Evolutionary conservation across 2,113 vertebrate genomes (phyloP).

Genomic region (Rhizomys pruinosus): DNA sequence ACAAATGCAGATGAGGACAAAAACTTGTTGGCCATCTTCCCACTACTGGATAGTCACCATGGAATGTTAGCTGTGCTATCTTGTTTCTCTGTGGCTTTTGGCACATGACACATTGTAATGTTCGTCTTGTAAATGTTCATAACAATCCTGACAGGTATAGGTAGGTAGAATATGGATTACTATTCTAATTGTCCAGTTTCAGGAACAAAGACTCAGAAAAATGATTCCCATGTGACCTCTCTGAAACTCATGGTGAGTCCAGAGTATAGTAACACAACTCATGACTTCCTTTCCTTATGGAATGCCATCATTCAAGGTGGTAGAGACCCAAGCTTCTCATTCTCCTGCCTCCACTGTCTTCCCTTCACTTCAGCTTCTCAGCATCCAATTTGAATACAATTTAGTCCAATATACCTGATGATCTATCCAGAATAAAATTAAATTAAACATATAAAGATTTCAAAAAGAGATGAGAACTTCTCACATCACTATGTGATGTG

Average conservation of each 20-base stretch:
- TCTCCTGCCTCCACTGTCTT: background rate
- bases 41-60: background rate
- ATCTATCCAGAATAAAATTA: background rate
- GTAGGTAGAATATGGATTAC: background rate
- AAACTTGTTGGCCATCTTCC: too few species aligned
- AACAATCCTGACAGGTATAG: background rate
- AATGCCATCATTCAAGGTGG: background rate
- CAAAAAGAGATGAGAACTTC: background rate
- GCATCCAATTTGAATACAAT: background rate
- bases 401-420: background rate
- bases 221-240: background rate
- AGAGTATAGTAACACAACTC: background rate
- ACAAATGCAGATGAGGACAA: background rate
- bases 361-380: background rate
- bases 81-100: background rate
- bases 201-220: background rate
- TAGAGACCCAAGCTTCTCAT: background rate
- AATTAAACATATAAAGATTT: background rate
- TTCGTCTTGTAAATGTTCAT: background rate
- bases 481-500: background rate
- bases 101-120: background rate
- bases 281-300: background rate
- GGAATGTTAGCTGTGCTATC: background rate
- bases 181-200: background rate
- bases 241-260: background rate